Conservation (phyloP, 2,797 vertebrate genomes). For the Acanthurus leucopareius region DNA sequence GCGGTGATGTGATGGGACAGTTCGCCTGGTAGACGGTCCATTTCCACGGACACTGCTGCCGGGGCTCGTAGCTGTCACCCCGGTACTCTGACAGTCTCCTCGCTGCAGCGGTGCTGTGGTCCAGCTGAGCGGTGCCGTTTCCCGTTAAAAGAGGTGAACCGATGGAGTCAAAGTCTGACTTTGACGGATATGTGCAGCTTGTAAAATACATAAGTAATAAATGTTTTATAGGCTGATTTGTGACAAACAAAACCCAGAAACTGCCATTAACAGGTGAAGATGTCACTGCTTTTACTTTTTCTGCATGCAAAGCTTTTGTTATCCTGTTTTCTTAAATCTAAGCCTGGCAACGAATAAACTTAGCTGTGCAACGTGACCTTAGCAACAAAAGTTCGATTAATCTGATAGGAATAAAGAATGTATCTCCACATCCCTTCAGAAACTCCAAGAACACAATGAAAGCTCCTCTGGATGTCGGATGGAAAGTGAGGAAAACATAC, state of each 20-base stretch:
- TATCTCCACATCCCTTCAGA: not conserved
- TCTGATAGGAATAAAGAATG: too few relatives aligned
- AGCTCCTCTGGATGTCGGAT: not conserved
- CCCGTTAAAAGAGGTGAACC: conserved; percentile 29
- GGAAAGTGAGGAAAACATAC: conserved; percentile 22
- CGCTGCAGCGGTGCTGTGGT: conserved; percentile 8
- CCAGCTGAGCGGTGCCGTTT: conserved; percentile 13
- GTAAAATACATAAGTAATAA: conserved; percentile 60
- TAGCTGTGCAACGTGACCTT: too few relatives aligned
- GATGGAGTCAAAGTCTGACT: conserved; percentile 47
- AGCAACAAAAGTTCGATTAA: too few relatives aligned
- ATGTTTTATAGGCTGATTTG: too few relatives aligned
- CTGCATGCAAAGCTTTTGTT: too few relatives aligned
- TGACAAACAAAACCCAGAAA: not conserved
- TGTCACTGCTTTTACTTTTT: too few relatives aligned
- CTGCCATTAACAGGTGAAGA: not conserved
- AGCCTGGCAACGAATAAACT: too few relatives aligned
- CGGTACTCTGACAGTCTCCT: conserved; percentile 36
- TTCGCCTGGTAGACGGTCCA: conserved; percentile 45
- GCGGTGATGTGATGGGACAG: not conserved
- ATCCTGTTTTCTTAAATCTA: too few relatives aligned
- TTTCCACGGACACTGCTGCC: conserved; percentile 42
- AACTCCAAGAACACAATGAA: conserved; percentile 1
- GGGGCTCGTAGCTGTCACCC: conserved; percentile 29
- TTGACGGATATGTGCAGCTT: conserved; percentile 43